phyloP scores from a whole-genome alignment of 2,113 vertebrate genomes.

The Rana temporaria region DNA sequence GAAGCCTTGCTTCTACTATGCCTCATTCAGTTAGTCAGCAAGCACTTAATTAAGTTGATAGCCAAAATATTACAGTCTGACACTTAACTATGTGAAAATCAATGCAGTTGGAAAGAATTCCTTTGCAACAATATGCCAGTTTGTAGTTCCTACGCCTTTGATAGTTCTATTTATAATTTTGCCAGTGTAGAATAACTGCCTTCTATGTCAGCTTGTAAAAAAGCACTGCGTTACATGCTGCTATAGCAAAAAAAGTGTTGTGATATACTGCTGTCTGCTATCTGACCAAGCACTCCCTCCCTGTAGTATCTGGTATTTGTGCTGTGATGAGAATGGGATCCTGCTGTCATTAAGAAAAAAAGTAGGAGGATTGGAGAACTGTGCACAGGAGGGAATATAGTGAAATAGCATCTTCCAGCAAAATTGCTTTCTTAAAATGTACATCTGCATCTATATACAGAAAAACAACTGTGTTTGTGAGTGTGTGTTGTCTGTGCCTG shows the following conservation, averaged over 20 bases:
- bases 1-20: no score
- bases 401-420: constrained; percentile 20
- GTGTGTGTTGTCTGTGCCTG: no score
- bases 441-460: background rate
- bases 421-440: constrained; percentile 16
- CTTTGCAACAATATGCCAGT: no score
- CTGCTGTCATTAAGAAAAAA: constrained; percentile 29
- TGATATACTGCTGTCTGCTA: constrained; percentile 39
- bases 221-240: constrained; percentile 39
- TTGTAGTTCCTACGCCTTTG: constrained; percentile 3
- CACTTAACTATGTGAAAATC: no score
- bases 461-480: no score
- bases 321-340: constrained; percentile 32
- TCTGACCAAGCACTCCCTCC: constrained; percentile 46
- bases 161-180: background rate
- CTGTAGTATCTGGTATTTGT: constrained; percentile 2
- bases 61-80: no score
- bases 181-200: constrained; percentile 3
- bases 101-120: no score
- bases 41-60: no score
- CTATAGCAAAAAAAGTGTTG: constrained; percentile 44
- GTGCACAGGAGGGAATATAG: constrained; percentile 41
- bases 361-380: constrained; percentile 30
- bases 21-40: no score
- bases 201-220: constrained; percentile 10